Evolutionary conservation across 2,797 vertebrate species (phyloP).

Genomic region (Rhinella marina): DNA sequence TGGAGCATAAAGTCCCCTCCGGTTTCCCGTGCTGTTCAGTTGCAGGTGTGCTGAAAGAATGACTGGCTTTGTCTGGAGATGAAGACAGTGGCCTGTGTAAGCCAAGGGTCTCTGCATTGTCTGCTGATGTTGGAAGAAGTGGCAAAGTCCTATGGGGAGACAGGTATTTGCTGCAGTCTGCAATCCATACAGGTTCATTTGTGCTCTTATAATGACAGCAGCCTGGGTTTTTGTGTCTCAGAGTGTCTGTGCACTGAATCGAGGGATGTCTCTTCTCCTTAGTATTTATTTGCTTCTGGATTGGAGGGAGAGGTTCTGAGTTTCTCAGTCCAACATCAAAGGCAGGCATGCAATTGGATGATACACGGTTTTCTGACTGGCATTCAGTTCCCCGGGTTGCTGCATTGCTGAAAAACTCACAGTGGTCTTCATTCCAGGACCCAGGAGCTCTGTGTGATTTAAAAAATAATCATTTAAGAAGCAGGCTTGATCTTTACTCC

Average conservation of each 20-base stretch:
- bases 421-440: constrained; percentile 64
- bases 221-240: constrained; percentile 64
- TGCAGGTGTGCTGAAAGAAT: constrained; percentile 64
- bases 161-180: constrained; percentile 69
- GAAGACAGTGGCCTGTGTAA: constrained; percentile 66
- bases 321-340: constrained; percentile 74
- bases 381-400: constrained; percentile 69
- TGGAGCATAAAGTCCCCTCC: constrained; percentile 63
- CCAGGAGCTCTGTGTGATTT: constrained; percentile 62
- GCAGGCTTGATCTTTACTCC: constrained; percentile 70
- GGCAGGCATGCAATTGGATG: constrained; percentile 65
- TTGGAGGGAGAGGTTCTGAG: constrained; percentile 69
- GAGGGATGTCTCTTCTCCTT: constrained; percentile 66
- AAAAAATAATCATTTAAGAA: constrained; percentile 68
- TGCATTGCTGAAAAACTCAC: constrained; percentile 66
- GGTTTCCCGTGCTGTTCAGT: constrained; percentile 57
- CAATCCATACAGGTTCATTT: constrained; percentile 66
- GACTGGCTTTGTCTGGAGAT: constrained; percentile 66
- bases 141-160: constrained; percentile 66
- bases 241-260: constrained; percentile 61
- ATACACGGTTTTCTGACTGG: constrained; percentile 70
- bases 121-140: constrained; percentile 66
- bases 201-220: constrained; percentile 58
- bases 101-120: constrained; percentile 68
- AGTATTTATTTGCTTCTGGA: constrained; percentile 71